Evolutionary conservation across 2,797 vertebrate species (phyloP), one percentile per base, ranked within the genome.

Genomic region (Halcyon leucocephala): DNA sequence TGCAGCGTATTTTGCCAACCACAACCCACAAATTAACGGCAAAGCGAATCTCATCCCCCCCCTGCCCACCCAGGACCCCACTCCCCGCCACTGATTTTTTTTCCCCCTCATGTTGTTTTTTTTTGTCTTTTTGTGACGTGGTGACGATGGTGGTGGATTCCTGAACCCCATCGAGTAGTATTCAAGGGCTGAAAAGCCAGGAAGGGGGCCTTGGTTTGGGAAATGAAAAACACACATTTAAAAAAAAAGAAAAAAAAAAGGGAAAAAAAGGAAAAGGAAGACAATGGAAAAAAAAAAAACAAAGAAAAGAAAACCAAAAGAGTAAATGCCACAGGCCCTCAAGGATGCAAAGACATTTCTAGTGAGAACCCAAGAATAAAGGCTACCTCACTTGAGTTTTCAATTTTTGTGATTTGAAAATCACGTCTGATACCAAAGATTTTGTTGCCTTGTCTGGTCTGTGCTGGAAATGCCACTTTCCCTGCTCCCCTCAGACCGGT

Each of bases 351-450:
- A 98, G 98, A 98, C 99, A 98, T 99, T 99, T 99, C 98, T 98
- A 99, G 98, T 98, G 99, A 99, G 99, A 99, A 98, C 98, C 98
- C 98, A 74, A 98, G 97, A 98, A 99, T 98, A 98, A 99, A 99
- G 99, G 99, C 99, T 99, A 99, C 99, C 99, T 99, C 99, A 99
- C 98, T 99, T 98, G 97, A 98, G 97, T 96, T 97, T 97, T 98
- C 97, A 98, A 99, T 98, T 98, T 98, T 98, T 98, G 99, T 99
- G 99, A 99, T 99, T 99, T 99, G 98, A 99, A 98, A 99, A 99
- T 99, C 99, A 99, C 99, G 98, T 98, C 98, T 98, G 98, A 99
- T 99, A 99, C 99, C 99, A 99, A 99, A 99, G 99, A 99, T 99
- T 98, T 98, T 97, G 98, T 98, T 98, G 98, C 98, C 99, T 98